Conservation (phyloP, 2,797 vertebrate species). For the Notolabrus celidotus region DNA sequence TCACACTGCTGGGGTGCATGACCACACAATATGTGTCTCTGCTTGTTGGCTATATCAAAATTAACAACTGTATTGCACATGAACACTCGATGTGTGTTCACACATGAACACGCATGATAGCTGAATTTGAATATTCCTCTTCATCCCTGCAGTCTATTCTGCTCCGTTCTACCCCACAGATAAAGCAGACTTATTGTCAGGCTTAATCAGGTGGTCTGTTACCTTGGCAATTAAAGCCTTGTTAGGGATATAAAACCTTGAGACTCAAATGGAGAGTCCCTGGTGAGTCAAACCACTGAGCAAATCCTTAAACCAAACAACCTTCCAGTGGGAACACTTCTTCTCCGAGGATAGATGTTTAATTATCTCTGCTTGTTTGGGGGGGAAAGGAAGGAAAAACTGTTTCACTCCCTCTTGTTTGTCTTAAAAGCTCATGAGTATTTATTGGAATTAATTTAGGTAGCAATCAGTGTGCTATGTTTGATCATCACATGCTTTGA, state of each 20-base stretch:
- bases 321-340: constrained; percentile 87
- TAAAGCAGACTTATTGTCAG: constrained; percentile 74
- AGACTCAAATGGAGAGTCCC: constrained; percentile 91
- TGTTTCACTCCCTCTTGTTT: constrained; percentile 81
- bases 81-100: constrained; percentile 27
- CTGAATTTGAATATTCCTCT: constrained; percentile 54
- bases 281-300: constrained; percentile 90
- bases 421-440: constrained; percentile 78
- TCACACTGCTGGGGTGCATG: constrained; percentile 41
- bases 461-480: constrained; percentile 59
- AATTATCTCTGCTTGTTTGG: constrained; percentile 86
- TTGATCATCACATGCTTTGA: constrained; percentile 63
- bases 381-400: constrained; percentile 69
- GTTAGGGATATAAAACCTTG: constrained; percentile 93
- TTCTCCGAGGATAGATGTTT: constrained; percentile 83
- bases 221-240: constrained; percentile 85
- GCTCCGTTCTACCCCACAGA: constrained; percentile 44
- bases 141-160: constrained; percentile 33
- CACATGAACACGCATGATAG: constrained; percentile 28
- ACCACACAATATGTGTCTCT: constrained; percentile 26
- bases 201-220: constrained; percentile 83
- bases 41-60: constrained; percentile 26
- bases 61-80: constrained; percentile 20
- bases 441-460: constrained; percentile 80
- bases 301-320: constrained; percentile 92